Conservation (phyloP, 2,888 invertebrate species). For the Caenorhabditis doughertyi region DNA sequence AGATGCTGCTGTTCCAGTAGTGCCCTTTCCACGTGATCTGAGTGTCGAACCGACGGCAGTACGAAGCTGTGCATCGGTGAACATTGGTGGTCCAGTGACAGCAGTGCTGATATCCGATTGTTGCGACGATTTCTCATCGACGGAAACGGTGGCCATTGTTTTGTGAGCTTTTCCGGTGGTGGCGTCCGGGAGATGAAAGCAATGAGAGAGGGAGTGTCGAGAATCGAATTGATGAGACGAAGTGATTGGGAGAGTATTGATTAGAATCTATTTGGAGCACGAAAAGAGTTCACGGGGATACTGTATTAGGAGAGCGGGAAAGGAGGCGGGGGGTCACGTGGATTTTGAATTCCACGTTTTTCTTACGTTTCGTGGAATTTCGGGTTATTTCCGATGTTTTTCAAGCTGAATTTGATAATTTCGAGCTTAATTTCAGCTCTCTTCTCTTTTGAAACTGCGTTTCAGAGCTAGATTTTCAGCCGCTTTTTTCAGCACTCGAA, state of each 20-base stretch:
- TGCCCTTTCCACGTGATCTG: conserved; percentile 20
- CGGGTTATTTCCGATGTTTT: too few species aligned
- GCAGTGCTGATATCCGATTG: conserved; percentile 29
- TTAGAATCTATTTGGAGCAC: not conserved
- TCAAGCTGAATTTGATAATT: too few species aligned
- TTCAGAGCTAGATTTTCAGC: too few species aligned
- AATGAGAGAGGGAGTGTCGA: not conserved
- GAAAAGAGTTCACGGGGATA: not conserved
- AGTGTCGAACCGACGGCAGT: conserved; percentile 47
- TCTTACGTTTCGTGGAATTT: too few species aligned
- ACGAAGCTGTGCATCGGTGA: conserved; percentile 20
- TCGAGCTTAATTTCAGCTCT: too few species aligned
- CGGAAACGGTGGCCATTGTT: conserved; percentile 35
- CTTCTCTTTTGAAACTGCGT: too few species aligned
- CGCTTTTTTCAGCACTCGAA: too few species aligned
- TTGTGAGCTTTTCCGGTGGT: not conserved
- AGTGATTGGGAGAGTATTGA: not conserved
- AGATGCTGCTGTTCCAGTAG: not conserved
- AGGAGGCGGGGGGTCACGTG: not conserved
- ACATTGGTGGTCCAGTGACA: not conserved
- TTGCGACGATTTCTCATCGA: conserved; percentile 25
- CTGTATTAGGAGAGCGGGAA: not conserved
- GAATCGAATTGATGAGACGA: not conserved
- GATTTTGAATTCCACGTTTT: too few species aligned
- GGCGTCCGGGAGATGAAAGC: not conserved